These are phyloP conservation scores for Neotragus moschatus DNA, from an alignment of 2,113 vertebrate genomes.

Conservation along the genomic window DNA sequence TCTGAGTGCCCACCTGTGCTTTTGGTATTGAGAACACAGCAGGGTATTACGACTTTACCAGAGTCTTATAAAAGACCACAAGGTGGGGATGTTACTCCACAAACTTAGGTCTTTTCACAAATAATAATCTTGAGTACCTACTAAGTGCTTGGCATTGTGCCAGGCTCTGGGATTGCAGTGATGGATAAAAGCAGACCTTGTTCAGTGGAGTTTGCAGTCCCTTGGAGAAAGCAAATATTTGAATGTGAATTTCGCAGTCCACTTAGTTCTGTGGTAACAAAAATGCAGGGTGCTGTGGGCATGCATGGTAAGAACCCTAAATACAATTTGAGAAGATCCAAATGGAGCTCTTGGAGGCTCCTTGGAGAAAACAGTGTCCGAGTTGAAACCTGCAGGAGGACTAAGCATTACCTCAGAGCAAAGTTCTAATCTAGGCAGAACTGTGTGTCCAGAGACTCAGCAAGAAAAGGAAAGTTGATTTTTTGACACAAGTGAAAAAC, in stretches of 20 bases:
- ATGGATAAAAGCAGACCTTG: background rate
- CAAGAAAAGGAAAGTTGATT: background rate
- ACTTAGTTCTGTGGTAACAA: background rate
- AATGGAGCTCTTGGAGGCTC: background rate
- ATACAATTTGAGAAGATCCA: background rate
- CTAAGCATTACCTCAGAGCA: background rate
- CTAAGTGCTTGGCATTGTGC: background rate
- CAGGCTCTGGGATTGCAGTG: background rate
- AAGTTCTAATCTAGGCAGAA: background rate
- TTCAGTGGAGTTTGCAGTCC: background rate
- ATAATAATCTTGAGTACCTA: constrained; percentile 11
- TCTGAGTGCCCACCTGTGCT: background rate
- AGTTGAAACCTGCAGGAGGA: background rate
- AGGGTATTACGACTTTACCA: background rate
- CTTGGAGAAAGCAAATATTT: background rate
- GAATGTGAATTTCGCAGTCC: background rate
- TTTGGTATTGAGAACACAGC: background rate
- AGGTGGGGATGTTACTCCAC: constrained; percentile 61
- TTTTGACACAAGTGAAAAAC: background rate
- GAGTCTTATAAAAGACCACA: constrained; percentile 52
- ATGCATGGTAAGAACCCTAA: background rate
- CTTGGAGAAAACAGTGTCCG: background rate
- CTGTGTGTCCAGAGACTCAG: too few species aligned
- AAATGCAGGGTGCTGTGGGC: background rate
- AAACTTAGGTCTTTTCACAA: background rate